Base-by-base conservation (phyloP, 2,888 invertebrate genomes). In the Bruchidius siliquastri region DNA sequence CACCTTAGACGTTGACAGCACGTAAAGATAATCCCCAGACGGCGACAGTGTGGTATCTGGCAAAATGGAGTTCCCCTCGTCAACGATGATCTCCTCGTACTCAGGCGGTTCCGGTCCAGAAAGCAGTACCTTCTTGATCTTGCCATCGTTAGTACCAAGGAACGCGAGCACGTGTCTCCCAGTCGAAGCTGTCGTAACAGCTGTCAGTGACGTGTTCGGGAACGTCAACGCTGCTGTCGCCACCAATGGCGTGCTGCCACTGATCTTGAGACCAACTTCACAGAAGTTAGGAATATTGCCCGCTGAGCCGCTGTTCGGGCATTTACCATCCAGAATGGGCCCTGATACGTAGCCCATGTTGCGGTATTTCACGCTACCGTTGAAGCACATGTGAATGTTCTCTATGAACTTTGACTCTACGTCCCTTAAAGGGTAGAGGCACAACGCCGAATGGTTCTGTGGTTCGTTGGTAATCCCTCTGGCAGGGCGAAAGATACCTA, bases 301-400 rank as follows among this genome's bases (percentile, higher is more conserved):
- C 72, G 95, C 92, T 30, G 94, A 93, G 79, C 96, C 96, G 72
- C 93, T 94, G 84, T 91, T 91, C 21, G 96, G 96, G 87, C 97
- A 97, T 85, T 95, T 94, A 22, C 96, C 96, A 87, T 96, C 96
- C 82, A 95, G 92, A 81, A 97, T 95, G 81, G 94, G 94, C 13
- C 96, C 96, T 77, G 96, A 97, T 85, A 96, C 94, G 86, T 96
- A 96, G 21, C 93, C 96, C 92, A 95, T 93, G 84, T 94, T 96
- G 71, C 98, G 92, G 84, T 96, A 95, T 84, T 95, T 96, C 79
- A 95, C 95, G 81, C 94, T 95, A 49, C 98, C 98, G 87, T 97
- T 96, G 85, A 98, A 98, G 87, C 99, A 99, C 92, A 96, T 94
- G 85, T 97, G 97, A 81, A 98, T 97, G 88, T 98, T 99, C 86